Evolutionary conservation across 2,113 vertebrate genomes (phyloP).

Genomic region (Athene cunicularia): DNA sequence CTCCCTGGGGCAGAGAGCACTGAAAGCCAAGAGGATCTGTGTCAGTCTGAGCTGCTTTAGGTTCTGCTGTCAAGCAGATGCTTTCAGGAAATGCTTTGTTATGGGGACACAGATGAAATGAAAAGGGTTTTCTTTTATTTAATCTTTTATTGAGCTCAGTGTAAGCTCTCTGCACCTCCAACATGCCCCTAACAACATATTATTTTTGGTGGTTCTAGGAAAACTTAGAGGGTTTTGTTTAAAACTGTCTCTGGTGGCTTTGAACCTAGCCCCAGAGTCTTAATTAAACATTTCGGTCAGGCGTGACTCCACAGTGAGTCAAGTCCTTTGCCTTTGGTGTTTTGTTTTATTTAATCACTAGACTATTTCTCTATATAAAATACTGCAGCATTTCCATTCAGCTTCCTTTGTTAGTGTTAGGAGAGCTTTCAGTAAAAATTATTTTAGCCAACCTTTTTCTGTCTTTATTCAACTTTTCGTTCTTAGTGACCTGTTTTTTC

Average conservation of each 20-base stretch:
- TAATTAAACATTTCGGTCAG: constrained; percentile 35
- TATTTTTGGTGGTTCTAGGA: background rate
- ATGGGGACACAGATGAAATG: background rate
- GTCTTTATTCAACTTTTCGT: background rate
- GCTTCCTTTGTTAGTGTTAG: background rate
- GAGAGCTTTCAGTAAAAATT: background rate
- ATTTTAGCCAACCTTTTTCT: background rate
- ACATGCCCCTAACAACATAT: background rate
- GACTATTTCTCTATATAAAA: background rate
- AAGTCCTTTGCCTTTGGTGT: constrained; percentile 42
- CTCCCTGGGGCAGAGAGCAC: fast-evolving
- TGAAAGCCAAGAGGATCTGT: background rate
- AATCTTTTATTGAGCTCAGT: background rate
- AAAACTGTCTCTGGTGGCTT: background rate
- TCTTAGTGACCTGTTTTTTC: background rate
- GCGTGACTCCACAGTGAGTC: background rate
- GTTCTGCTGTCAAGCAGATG: background rate
- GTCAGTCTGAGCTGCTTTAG: background rate
- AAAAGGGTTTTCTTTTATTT: background rate
- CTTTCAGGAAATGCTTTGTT: background rate
- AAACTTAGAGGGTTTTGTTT: background rate
- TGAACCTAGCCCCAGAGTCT: constrained; percentile 9
- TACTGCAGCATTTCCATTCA: background rate
- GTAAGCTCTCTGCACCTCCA: background rate
- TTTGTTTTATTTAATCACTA: constrained; percentile 23